A percentile compares a stretch with the other conserved stretches of the same genome.
Evolutionary conservation across 2,888 invertebrate genomes (phyloP).

Genomic region (Exephanes ischioxanthus): DNA sequence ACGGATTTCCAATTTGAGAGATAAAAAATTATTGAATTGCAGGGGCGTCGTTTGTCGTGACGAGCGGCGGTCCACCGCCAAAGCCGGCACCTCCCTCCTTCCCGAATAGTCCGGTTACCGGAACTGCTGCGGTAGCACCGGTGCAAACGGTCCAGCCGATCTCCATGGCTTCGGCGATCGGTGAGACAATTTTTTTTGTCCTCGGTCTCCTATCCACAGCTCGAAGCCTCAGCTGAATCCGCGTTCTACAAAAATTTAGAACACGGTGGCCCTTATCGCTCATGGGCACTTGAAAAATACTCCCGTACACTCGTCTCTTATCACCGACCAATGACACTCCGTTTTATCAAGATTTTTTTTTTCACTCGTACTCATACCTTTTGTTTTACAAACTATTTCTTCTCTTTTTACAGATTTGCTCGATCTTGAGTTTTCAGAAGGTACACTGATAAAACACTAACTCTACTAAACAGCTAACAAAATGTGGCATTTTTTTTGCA

Average conservation of each 20-base stretch:
- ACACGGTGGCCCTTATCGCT: neutral
- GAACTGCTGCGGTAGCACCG: slow-evolving; percentile 73
- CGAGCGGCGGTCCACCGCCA: slow-evolving; percentile 82
- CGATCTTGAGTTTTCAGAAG: slow-evolving; percentile 81
- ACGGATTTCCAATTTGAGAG: slow-evolving; percentile 36
- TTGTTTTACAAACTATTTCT: slow-evolving; percentile 60
- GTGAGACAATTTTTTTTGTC: slow-evolving; percentile 70
- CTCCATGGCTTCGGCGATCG: slow-evolving; percentile 73
- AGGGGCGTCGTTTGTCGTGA: slow-evolving; percentile 81
- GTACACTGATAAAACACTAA: slow-evolving; percentile 71
- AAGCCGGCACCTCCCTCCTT: slow-evolving; percentile 85
- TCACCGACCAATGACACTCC: neutral
- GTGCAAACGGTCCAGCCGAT: slow-evolving; percentile 74
- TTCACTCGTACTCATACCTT: neutral
- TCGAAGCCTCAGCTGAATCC: neutral
- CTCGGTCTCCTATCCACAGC: neutral
- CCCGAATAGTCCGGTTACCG: slow-evolving; percentile 83
- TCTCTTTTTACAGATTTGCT: slow-evolving; percentile 81
- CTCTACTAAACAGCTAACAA: slow-evolving; percentile 22
- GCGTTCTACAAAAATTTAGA: slow-evolving; percentile 1
- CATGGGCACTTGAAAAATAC: slow-evolving; percentile 2
- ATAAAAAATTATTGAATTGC: slow-evolving; percentile 63
- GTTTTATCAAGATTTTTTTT: slow-evolving; percentile 11
- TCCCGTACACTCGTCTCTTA: neutral
- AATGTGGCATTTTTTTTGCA: slow-evolving; percentile 38